Evolutionary conservation across 2,797 vertebrate species (phyloP).

Genomic region (Enteromius treurensis): DNA sequence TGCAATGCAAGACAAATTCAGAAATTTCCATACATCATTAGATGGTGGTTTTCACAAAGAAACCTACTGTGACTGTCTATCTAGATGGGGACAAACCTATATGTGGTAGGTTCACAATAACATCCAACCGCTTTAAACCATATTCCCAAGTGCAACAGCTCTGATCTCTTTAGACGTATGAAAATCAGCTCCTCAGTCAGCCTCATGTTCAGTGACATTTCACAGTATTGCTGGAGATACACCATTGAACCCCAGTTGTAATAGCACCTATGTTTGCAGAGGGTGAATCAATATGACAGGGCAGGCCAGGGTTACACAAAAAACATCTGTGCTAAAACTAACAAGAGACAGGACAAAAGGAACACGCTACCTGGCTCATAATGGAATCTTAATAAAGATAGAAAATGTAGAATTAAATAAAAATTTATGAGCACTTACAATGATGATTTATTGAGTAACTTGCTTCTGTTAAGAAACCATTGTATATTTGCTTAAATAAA

Average conservation of each 20-base stretch:
- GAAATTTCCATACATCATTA: constrained; percentile 33
- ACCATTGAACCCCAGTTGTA: constrained; percentile 50
- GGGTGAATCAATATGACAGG: constrained; percentile 49
- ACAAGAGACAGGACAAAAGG: background rate
- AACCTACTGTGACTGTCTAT: constrained; percentile 18
- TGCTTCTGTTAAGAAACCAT: background rate
- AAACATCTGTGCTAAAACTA: constrained; percentile 21
- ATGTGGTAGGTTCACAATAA: constrained; percentile 16
- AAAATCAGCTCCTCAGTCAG: constrained; percentile 62
- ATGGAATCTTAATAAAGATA: background rate
- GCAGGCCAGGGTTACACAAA: constrained; percentile 38
- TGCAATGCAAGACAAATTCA: background rate
- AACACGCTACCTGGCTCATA: background rate
- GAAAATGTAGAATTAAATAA: background rate
- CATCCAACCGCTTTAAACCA: constrained; percentile 34
- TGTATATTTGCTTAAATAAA: background rate
- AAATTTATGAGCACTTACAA: background rate
- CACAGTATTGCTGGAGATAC: constrained; percentile 61
- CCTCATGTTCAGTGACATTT: constrained; percentile 76
- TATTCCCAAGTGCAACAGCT: constrained; percentile 60
- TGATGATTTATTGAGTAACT: background rate
- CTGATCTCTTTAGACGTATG: constrained; percentile 73
- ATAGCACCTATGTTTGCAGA: constrained; percentile 39
- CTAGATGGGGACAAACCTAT: background rate
- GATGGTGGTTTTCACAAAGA: constrained; percentile 20